phyloP scores from a whole-genome alignment of 2,888 invertebrate species.

The Timandra comae region DNA sequence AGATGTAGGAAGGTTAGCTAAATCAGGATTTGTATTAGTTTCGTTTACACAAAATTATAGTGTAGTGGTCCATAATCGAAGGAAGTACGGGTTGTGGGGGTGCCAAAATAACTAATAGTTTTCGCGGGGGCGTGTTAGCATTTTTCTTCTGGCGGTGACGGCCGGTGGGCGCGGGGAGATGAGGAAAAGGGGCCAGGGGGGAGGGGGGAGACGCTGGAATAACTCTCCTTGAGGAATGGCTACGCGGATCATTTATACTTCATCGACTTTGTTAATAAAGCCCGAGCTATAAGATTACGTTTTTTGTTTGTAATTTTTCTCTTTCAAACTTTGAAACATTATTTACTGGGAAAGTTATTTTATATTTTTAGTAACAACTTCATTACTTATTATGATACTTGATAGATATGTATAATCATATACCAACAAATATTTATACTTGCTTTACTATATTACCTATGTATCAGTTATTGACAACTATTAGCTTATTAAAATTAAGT shows the following conservation, averaged over 20 bases:
- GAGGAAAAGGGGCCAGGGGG: conserved; percentile 27
- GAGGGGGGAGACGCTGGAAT: conserved; percentile 33
- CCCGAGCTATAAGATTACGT: conserved; percentile 2
- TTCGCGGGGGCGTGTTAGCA: conserved; percentile 76
- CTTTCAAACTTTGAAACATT: too few species aligned
- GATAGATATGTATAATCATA: too few species aligned
- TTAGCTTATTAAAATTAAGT: too few species aligned
- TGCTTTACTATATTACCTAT: too few species aligned
- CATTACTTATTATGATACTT: too few species aligned
- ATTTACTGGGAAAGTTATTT: too few species aligned
- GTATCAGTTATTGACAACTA: too few species aligned
- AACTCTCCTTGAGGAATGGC: conserved; percentile 63
- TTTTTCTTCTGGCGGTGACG: conserved; percentile 76
- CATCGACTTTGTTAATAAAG: conserved; percentile 66
- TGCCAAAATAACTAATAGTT: conserved; percentile 78
- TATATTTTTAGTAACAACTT: too few species aligned
- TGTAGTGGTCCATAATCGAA: conserved; percentile 61
- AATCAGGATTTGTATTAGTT: conserved; percentile 18
- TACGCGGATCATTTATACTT: conserved; percentile 73
- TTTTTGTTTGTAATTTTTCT: conserved; percentile 24
- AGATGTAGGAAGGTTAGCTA: too few species aligned
- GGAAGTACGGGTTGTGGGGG: conserved; percentile 52
- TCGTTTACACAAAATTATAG: conserved; percentile 29
- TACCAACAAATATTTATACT: too few species aligned
- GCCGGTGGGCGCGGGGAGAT: conserved; percentile 34